These are phyloP conservation scores for Conchocele bisecta DNA, from an alignment of 2,888 invertebrate genomes.

Conservation along the genomic window DNA sequence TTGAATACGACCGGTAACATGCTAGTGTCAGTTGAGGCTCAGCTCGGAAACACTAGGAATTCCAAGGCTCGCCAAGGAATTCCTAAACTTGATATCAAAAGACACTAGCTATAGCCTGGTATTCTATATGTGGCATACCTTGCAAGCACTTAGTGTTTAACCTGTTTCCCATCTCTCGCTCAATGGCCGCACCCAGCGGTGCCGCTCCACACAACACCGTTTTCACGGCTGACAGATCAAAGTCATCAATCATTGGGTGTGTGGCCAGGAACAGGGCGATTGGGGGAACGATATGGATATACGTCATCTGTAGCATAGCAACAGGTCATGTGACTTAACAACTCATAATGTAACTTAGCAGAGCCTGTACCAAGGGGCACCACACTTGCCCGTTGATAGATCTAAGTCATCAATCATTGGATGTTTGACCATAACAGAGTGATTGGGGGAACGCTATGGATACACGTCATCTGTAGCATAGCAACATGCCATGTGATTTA, in stretches of 20 bases:
- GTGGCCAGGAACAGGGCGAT: constrained; percentile 89
- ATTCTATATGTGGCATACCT: constrained; percentile 84
- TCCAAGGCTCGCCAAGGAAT: no score
- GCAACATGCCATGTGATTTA: no score
- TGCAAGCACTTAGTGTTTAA: constrained; percentile 38
- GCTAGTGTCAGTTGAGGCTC: constrained; percentile 90
- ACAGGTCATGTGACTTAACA: constrained; percentile 88
- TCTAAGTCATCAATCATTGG: constrained; percentile 87
- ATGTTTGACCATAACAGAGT: constrained; percentile 88
- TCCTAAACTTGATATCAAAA: no score
- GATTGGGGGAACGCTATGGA: constrained; percentile 91
- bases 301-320: constrained; percentile 87
- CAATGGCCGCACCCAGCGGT: constrained; percentile 89
- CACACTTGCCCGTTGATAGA: constrained; percentile 90
- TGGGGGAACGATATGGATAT: constrained; percentile 90
- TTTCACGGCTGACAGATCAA: constrained; percentile 88
- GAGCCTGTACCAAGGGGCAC: constrained; percentile 89
- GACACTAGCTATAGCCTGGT: no score
- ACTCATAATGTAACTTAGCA: constrained; percentile 88
- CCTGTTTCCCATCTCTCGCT: constrained; percentile 53
- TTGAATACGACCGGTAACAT: no score
- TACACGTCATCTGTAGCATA: constrained; percentile 85
- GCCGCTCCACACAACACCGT: constrained; percentile 91
- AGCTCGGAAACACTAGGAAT: no score
- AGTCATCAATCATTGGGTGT: constrained; percentile 87